Base-by-base conservation (phyloP, 2,113 vertebrate genomes). In the Sclerurus mexicanus region DNA sequence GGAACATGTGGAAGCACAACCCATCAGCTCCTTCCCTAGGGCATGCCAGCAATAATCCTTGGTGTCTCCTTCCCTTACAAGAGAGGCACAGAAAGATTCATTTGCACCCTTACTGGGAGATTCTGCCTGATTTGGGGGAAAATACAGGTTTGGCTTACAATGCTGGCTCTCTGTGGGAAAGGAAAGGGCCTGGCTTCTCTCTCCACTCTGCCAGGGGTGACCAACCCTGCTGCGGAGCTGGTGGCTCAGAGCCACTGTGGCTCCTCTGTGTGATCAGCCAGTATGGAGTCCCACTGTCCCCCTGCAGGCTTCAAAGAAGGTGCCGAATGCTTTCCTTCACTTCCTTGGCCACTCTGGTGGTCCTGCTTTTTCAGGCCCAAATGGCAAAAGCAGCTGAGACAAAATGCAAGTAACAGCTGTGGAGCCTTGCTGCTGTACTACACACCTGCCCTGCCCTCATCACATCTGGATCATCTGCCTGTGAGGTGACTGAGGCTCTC, bases 41-140 rank as follows among this genome's bases (percentile, higher is more conserved):
- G 5, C n/a, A 1, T 7, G 24, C 33, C 0, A 1, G 46, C 66
- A 46, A 1, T 5, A 3, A 30, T 19, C 47, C 3, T 33, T 2
- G 25, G 31, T 35, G 35, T 33, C 60, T 46, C 78, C 74, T 64
- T 27, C 20, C 79, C 62, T 42, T 50, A 11, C 24, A 11, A 6
- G 17, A 59, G 27, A 19, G 49, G 16, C 27, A 27, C 0, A 3
- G 28, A 7, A n/a, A 42, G 35, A 44, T 17, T 12, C 42, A 30
- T 47, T 17, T 42, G 47, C 30, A 22, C 39, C 53, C 37, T 33
- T 58, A 46, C 37, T 5, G 18, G 47, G 53, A 68, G 11, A 28
- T 63, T 58, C 24, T 12, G 22, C 10, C 24, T 37, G 9, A 28
- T 35, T 27, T 14, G 21, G 12, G 16, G 9, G 9, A 28, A 76